phyloP scores from a whole-genome alignment of 2,888 invertebrate species.

The Kuschelorhynchus macadamiae region DNA sequence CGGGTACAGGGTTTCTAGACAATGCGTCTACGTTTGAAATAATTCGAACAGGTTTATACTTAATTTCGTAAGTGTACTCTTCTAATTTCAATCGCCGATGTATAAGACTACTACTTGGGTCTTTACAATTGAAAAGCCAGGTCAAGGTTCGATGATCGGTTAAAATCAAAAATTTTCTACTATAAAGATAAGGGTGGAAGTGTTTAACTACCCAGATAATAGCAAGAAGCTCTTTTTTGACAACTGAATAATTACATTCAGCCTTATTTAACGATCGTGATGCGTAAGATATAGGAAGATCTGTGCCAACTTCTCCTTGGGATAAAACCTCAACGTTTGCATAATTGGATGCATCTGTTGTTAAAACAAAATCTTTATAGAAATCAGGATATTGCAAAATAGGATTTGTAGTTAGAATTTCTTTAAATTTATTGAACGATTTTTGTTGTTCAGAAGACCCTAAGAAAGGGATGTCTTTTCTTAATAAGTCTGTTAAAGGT shows the following conservation, averaged over 20 bases:
- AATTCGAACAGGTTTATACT: constrained; percentile 8
- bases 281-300: constrained; percentile 35
- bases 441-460: too few species aligned
- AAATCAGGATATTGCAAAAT: too few species aligned
- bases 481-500: too few species aligned
- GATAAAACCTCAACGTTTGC: constrained; percentile 31
- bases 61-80: constrained; percentile 51
- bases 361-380: constrained; percentile 14
- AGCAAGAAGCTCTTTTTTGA: constrained; percentile 52
- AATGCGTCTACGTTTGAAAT: constrained; percentile 1
- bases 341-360: constrained; percentile 22
- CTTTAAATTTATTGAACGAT: too few species aligned
- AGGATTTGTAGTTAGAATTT: too few species aligned
- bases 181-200: constrained; percentile 22
- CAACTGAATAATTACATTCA: constrained; percentile 54
- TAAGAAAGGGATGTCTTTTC: too few species aligned
- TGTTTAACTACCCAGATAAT: constrained; percentile 20
- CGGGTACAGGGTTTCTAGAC: too few species aligned
- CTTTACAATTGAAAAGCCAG: constrained; percentile 63
- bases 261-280: constrained; percentile 33
- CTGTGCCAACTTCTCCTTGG: constrained; percentile 19
- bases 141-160: constrained; percentile 64
- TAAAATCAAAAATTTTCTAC: constrained; percentile 18
- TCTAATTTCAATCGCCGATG: constrained; percentile 62
- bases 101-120: constrained; percentile 55